Percentiles rank a stretch among this genome's conserved stretches.
Conservation (phyloP, 1,140 invertebrate genomes). For the Fopius arisanus region DNA sequence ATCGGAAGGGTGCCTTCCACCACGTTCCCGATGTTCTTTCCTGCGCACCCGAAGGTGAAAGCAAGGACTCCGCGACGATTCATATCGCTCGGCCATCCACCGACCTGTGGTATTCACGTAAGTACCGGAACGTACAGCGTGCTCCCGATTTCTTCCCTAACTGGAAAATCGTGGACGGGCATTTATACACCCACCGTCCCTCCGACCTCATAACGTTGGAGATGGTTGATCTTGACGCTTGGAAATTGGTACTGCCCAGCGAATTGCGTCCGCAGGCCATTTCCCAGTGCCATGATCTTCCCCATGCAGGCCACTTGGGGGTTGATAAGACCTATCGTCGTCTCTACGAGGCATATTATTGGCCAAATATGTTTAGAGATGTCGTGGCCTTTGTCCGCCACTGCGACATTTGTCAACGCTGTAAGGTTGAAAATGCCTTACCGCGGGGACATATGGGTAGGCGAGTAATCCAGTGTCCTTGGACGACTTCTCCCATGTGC, state of each 20-base stretch:
- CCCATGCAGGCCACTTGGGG: conserved; percentile 36
- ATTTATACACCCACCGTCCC: conserved; percentile 15
- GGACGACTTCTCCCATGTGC: not conserved
- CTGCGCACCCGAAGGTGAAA: no score
- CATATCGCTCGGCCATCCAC: no score
- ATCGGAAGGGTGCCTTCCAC: no score
- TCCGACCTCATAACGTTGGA: not conserved
- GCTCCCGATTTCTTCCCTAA: not conserved
- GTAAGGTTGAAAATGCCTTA: conserved; percentile 20
- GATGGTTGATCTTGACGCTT: not conserved
- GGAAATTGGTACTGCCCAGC: conserved; percentile 13
- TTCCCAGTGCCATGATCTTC: not conserved
- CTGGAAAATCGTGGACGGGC: not conserved
- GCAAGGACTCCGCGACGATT: no score
- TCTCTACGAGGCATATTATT: conserved; percentile 40
- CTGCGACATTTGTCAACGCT: conserved; percentile 29
- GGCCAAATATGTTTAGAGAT: conserved; percentile 43
- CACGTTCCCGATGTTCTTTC: no score
- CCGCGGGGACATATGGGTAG: conserved; percentile 27
- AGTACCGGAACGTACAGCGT: no score
- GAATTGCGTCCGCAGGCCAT: not conserved
- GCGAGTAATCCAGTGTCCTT: conserved; percentile 26
- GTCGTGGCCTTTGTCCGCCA: conserved; percentile 28
- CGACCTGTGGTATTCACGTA: no score
- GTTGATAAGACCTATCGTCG: conserved; percentile 41